Conservation (phyloP, 2,797 vertebrate species). For the Poecilia wingei region DNA sequence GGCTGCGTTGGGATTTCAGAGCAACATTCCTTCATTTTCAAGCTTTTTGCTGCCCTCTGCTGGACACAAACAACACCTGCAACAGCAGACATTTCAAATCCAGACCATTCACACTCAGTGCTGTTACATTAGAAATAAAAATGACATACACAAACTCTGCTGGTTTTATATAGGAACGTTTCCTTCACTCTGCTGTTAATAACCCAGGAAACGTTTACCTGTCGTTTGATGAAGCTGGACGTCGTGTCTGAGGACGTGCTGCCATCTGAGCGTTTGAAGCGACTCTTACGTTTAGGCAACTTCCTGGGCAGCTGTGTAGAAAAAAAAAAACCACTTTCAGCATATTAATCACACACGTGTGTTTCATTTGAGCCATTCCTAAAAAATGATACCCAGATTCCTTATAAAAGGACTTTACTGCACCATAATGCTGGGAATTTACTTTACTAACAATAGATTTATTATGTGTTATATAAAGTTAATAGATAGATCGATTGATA, state of each 20-base stretch:
- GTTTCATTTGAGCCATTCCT: neutral
- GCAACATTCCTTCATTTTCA: conserved; percentile 12
- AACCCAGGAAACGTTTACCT: conserved; percentile 66
- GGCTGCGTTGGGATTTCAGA: conserved; percentile 64
- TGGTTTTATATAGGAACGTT: neutral
- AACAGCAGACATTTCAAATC: conserved; percentile 7
- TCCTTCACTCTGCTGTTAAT: conserved; percentile 15
- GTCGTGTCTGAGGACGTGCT: conserved; percentile 86
- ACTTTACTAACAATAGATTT: neutral
- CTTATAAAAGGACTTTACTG: neutral
- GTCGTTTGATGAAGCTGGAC: conserved; percentile 85
- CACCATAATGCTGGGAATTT: neutral
- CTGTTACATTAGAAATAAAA: neutral
- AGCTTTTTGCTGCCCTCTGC: conserved; percentile 65
- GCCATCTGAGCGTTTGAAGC: conserved; percentile 86
- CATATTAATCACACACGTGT: neutral
- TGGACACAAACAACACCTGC: conserved; percentile 44
- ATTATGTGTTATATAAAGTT: neutral
- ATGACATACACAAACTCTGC: neutral
- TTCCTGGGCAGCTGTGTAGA: conserved; percentile 80
- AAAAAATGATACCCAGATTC: neutral
- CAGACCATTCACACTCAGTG: neutral
- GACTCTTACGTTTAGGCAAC: conserved; percentile 84
- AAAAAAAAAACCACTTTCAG: neutral
- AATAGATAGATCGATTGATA: neutral